phyloP scores from a whole-genome alignment of 2,888 invertebrate species.

The Pachydiplax longipennis region DNA sequence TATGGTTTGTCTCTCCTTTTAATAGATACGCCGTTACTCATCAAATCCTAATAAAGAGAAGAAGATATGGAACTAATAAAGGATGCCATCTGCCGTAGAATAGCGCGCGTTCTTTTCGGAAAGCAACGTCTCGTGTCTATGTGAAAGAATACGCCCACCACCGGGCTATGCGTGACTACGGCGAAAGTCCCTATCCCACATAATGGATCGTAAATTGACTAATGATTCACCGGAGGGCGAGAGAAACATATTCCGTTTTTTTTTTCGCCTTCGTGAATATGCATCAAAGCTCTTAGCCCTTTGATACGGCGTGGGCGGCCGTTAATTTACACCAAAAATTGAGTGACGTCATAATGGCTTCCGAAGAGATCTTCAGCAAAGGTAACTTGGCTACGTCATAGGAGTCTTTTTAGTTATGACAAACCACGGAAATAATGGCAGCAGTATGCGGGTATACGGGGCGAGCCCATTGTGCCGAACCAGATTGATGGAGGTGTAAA shows the following conservation, averaged over 20 bases:
- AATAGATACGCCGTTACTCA: too few species aligned
- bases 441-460: not conserved
- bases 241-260: too few species aligned
- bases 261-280: not conserved
- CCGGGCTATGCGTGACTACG: not conserved
- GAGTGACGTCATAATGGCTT: not conserved
- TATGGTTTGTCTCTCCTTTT: too few species aligned
- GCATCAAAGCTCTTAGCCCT: not conserved
- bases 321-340: not conserved
- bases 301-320: not conserved
- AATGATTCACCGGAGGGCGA: not conserved
- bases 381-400: not conserved
- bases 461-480: too few species aligned
- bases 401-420: not conserved
- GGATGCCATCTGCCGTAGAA: too few species aligned
- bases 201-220: not conserved
- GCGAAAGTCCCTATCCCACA: not conserved
- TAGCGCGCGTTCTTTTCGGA: too few species aligned
- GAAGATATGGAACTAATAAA: too few species aligned
- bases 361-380: not conserved
- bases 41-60: too few species aligned
- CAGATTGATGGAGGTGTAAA: too few species aligned
- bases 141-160: too few species aligned
- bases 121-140: too few species aligned
- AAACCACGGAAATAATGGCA: not conserved